Conservation (phyloP, 2,113 vertebrate species). For the Odocoileus virginianus region DNA sequence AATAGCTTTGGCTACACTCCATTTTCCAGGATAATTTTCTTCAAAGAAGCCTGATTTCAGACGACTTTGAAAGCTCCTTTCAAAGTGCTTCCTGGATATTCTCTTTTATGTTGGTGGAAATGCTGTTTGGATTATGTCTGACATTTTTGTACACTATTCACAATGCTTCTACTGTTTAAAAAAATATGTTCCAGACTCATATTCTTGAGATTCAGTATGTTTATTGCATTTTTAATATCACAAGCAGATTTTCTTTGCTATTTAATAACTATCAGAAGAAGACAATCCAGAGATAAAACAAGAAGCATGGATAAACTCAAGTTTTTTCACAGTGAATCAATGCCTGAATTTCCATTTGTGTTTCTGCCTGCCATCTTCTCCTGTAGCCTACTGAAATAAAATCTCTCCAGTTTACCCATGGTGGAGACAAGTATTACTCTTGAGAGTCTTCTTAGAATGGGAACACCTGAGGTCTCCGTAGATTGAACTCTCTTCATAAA, state of each 20-base stretch:
- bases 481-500: not conserved
- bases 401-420: not conserved
- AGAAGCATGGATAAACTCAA: not conserved
- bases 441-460: not conserved
- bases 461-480: not conserved
- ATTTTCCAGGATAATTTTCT: constrained; percentile 47
- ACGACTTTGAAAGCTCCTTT: constrained; percentile 37
- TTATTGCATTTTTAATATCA: not conserved
- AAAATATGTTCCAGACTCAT: not conserved
- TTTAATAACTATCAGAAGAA: not conserved
- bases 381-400: not conserved
- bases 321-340: not conserved
- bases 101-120: not conserved
- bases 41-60: constrained; percentile 21
- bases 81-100: not conserved
- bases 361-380: not conserved
- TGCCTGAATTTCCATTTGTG: not conserved
- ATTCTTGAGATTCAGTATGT: not conserved
- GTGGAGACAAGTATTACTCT: not conserved
- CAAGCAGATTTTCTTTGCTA: not conserved
- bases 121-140: not conserved
- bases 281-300: not conserved
- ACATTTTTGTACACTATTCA: not conserved
- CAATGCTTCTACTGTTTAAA: not conserved
- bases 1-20: not conserved